A percentile compares a stretch with the other conserved stretches of the same genome.
These are phyloP conservation scores for Dicaeum eximium DNA, from an alignment of 2,113 vertebrate species.

Conservation along the genomic window DNA sequence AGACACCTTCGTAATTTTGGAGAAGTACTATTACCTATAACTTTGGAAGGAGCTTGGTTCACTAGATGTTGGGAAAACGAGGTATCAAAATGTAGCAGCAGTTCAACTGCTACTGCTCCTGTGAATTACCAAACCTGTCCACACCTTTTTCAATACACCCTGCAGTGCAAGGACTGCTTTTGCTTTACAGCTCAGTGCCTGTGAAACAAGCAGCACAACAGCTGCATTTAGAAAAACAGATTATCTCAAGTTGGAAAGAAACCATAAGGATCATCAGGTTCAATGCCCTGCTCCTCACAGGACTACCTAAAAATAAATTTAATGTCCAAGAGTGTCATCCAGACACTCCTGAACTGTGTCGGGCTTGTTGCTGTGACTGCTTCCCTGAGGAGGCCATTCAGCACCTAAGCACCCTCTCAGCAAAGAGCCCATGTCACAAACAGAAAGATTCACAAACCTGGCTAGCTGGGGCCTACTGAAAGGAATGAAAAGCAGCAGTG, in stretches of 20 bases:
- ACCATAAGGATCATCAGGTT: neutral
- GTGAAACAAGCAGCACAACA: neutral
- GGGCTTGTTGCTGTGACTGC: neutral
- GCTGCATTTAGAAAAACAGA: neutral
- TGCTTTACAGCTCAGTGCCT: neutral
- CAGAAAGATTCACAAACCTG: neutral
- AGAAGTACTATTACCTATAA: neutral
- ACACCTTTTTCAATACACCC: accelerated
- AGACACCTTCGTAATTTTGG: neutral
- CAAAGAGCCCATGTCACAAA: accelerated
- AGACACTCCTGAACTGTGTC: neutral
- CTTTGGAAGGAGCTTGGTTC: neutral
- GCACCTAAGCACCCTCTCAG: neutral
- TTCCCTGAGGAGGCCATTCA: neutral
- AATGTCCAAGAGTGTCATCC: neutral
- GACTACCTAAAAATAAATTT: neutral
- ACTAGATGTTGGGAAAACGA: neutral
- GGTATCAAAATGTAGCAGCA: neutral
- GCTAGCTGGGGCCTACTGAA: neutral
- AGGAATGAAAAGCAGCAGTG: neutral
- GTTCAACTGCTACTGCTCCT: neutral
- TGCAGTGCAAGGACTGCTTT: neutral
- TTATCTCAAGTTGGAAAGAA: neutral
- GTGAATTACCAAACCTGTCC: neutral
- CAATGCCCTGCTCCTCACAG: neutral